These are phyloP conservation scores for Lagopus leucura DNA, from an alignment of 2,113 vertebrate genomes.

Conservation along the genomic window DNA sequence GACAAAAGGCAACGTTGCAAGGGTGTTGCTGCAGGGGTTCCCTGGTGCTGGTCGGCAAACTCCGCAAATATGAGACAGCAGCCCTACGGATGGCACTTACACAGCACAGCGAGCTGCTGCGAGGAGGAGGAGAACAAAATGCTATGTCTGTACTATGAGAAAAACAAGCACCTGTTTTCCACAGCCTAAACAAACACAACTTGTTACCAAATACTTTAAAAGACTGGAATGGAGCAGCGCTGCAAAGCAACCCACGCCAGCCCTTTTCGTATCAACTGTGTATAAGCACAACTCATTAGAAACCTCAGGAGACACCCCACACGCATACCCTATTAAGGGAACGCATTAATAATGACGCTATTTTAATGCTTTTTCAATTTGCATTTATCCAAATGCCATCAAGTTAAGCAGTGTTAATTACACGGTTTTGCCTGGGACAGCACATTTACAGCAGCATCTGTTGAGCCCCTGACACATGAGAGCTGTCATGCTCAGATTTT, in stretches of 20 bases:
- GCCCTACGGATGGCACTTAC: background rate
- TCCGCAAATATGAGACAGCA: background rate
- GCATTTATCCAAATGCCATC: slow-evolving; percentile 46
- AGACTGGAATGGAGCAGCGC: background rate
- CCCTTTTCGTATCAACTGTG: background rate
- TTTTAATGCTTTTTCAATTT: slow-evolving; percentile 42
- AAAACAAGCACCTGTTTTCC: background rate
- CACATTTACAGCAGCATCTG: background rate
- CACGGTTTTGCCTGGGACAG: background rate
- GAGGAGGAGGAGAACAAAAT: background rate
- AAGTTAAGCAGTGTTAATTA: slow-evolving; percentile 36
- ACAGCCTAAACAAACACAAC: background rate
- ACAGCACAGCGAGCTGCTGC: accelerated
- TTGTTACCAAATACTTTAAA: background rate
- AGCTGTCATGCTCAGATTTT: background rate
- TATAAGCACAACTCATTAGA: background rate
- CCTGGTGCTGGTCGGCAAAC: background rate
- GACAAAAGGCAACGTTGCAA: background rate
- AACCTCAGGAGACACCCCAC: slow-evolving; percentile 1
- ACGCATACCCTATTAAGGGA: background rate
- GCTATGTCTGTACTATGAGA: background rate
- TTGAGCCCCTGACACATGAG: background rate
- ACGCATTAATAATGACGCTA: slow-evolving; percentile 25
- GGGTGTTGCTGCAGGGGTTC: accelerated
- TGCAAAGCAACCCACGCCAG: background rate